These are phyloP conservation scores for Aplysia californica DNA, from an alignment of 1,140 invertebrate genomes.

Conservation along the genomic window DNA sequence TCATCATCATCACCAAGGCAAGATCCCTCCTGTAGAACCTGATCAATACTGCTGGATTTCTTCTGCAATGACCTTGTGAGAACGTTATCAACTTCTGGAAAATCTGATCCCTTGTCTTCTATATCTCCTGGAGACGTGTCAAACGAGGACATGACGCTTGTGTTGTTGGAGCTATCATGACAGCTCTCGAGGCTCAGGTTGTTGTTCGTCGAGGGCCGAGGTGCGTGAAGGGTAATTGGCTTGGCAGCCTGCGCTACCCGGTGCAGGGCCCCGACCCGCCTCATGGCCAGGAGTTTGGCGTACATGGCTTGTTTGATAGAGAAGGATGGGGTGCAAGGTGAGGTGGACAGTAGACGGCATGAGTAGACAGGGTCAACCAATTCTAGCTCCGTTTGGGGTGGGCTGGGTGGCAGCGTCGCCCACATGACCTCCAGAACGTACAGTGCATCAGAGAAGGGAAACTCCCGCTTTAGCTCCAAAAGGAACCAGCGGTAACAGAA, in stretches of 20 bases:
- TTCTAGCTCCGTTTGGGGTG: slow-evolving; percentile 78
- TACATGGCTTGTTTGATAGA: slow-evolving; percentile 56
- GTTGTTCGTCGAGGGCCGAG: not conserved
- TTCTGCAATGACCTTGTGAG: slow-evolving; percentile 39
- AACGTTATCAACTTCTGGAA: slow-evolving; percentile 44
- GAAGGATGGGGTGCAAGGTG: slow-evolving; percentile 55
- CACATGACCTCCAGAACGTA: slow-evolving; percentile 96
- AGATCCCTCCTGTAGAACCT: slow-evolving; percentile 35
- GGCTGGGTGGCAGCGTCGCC: slow-evolving; percentile 89
- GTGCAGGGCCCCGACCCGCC: slow-evolving; percentile 19
- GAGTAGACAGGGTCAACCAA: slow-evolving; percentile 77
- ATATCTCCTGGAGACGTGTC: slow-evolving; percentile 41
- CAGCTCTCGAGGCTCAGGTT: slow-evolving; percentile 72
- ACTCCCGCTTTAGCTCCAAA: slow-evolving; percentile 96
- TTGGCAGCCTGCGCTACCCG: slow-evolving; percentile 1
- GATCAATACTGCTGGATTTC: slow-evolving; percentile 50
- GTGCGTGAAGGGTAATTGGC: not conserved
- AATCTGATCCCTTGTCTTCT: slow-evolving; percentile 42
- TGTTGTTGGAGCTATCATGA: slow-evolving; percentile 36
- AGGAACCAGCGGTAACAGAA: slow-evolving; percentile 95
- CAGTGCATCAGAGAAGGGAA: slow-evolving; percentile 95
- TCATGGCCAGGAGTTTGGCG: slow-evolving; percentile 54
- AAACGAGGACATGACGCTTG: slow-evolving; percentile 31
- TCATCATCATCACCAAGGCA: not conserved
- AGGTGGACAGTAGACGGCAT: slow-evolving; percentile 42